Percentiles rank a stretch among this genome's conserved stretches.
These are phyloP conservation scores for Scytalopus superciliaris DNA, from an alignment of 2,113 vertebrate genomes.

Conservation along the genomic window DNA sequence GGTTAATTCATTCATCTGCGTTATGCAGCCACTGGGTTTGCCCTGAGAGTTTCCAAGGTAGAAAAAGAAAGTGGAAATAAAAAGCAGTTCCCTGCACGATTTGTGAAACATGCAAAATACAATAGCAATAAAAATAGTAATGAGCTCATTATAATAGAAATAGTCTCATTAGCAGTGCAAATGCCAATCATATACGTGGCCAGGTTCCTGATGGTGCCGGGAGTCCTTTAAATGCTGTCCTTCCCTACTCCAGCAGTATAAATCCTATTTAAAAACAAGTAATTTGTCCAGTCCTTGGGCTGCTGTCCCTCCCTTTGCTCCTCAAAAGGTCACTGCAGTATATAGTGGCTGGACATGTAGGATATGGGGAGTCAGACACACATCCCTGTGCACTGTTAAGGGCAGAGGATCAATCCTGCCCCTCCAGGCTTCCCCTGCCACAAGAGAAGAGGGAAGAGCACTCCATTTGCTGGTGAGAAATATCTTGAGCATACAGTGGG, in stretches of 20 bases:
- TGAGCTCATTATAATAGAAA: slow-evolving; percentile 39
- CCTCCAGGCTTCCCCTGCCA: neutral
- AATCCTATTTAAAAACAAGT: neutral
- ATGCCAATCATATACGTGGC: neutral
- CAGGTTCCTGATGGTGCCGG: neutral
- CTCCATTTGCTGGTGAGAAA: neutral
- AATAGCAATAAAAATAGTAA: slow-evolving; percentile 53
- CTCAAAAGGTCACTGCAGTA: neutral
- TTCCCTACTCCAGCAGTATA: neutral
- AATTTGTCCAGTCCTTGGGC: neutral
- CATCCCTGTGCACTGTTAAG: neutral
- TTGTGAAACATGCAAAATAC: slow-evolving; percentile 43
- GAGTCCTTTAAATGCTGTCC: neutral
- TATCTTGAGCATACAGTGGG: neutral
- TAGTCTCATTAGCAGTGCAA: slow-evolving; percentile 44
- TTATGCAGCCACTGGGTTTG: neutral
- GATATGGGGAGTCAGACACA: neutral
- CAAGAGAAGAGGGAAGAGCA: neutral
- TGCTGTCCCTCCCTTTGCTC: neutral
- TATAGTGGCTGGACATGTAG: rapidly evolving
- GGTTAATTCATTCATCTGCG: neutral
- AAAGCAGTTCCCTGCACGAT: slow-evolving; percentile 7
- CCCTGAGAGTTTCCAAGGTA: slow-evolving; percentile 5
- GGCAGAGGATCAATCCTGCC: neutral
- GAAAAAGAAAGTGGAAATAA: neutral